Conservation (phyloP, 2,797 vertebrate species). For the Periparus ater region DNA sequence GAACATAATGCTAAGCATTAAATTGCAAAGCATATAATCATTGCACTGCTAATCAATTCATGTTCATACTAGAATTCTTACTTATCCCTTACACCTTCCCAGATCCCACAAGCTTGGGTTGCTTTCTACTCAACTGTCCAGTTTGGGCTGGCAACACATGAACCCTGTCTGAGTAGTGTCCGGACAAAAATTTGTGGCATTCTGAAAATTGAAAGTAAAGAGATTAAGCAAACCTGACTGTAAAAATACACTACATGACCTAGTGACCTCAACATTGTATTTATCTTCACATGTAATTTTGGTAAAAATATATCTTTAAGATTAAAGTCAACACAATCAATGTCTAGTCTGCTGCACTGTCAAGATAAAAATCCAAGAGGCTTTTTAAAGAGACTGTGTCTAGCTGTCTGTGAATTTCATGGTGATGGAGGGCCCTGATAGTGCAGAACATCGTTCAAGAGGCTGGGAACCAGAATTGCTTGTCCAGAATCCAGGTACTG, state of each 20-base stretch:
- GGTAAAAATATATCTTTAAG: background rate
- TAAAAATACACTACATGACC: background rate
- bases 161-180: background rate
- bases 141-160: background rate
- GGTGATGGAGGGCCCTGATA: background rate
- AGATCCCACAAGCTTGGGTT: background rate
- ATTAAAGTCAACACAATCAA: background rate
- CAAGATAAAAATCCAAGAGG: constrained; percentile 6
- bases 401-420: background rate
- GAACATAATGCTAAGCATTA: constrained; percentile 41
- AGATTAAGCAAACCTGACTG: background rate
- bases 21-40: constrained; percentile 38
- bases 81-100: constrained; percentile 18
- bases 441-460: background rate
- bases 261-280: background rate
- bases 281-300: constrained; percentile 31
- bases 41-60: constrained; percentile 38
- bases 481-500: background rate
- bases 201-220: background rate
- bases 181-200: background rate
- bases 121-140: background rate
- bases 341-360: background rate
- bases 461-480: background rate
- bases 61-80: background rate
- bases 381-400: background rate